These are phyloP conservation scores for Crypturellus tataupa DNA, from an alignment of 2,797 vertebrate genomes.

Conservation along the genomic window DNA sequence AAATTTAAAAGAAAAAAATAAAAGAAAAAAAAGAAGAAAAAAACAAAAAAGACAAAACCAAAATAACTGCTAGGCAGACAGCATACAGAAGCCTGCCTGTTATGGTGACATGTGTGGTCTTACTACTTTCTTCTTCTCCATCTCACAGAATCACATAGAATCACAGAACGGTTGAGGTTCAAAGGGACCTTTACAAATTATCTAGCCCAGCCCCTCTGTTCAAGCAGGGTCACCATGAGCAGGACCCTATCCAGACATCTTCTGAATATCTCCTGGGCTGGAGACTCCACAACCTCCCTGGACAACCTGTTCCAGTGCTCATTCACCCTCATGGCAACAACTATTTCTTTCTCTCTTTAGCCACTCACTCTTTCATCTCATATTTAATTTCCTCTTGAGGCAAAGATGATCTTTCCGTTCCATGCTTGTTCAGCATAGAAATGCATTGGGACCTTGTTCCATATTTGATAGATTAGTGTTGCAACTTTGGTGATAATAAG, in stretches of 20 bases:
- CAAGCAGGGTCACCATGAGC: too few relatives aligned
- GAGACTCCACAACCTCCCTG: too few relatives aligned
- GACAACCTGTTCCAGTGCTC: too few relatives aligned
- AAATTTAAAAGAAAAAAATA: not conserved
- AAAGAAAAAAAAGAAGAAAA: too few relatives aligned
- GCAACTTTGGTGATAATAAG: slow-evolving; percentile 43
- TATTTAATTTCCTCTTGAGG: slow-evolving; percentile 9
- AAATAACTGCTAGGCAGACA: not conserved
- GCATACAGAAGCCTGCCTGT: not conserved
- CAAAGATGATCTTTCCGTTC: not conserved
- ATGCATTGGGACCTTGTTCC: not conserved
- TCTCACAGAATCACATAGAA: not conserved
- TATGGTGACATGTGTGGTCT: not conserved
- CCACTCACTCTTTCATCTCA: not conserved
- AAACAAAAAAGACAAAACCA: not conserved
- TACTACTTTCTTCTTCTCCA: not conserved
- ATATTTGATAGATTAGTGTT: not conserved
- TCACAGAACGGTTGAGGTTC: too few relatives aligned
- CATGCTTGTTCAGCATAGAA: not conserved
- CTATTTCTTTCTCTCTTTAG: not conserved
- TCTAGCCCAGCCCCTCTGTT: too few relatives aligned
- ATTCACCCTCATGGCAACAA: too few relatives aligned
- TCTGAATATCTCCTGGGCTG: too few relatives aligned
- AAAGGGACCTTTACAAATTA: too few relatives aligned
- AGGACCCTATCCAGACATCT: too few relatives aligned